Conservation (phyloP, 1,140 invertebrate genomes). For the Bathynomus jamesi region DNA sequence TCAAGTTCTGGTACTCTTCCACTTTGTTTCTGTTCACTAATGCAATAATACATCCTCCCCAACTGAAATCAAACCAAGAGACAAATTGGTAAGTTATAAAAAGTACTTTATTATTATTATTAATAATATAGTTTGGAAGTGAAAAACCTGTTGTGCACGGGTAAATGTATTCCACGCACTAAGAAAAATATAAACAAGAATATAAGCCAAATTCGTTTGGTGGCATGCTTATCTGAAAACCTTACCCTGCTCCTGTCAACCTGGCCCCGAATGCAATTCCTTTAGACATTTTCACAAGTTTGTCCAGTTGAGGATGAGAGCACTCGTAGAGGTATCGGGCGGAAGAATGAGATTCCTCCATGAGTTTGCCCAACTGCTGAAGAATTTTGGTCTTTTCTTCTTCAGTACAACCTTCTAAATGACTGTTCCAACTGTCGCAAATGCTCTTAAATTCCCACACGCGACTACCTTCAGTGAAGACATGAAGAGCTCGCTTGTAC, state of each 20-base stretch:
- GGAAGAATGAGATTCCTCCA: constrained; percentile 82
- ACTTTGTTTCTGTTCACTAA: constrained; percentile 61
- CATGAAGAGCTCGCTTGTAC: constrained; percentile 75
- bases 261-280: constrained; percentile 70
- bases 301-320: constrained; percentile 81
- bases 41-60: constrained; percentile 93
- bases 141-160: too few species aligned
- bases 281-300: constrained; percentile 67
- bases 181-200: not conserved
- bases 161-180: not conserved
- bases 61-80: constrained; percentile 50
- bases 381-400: constrained; percentile 46
- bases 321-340: constrained; percentile 84
- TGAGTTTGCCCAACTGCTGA: constrained; percentile 64
- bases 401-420: constrained; percentile 21
- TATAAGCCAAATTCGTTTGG: not conserved
- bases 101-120: not conserved
- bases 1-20: constrained; percentile 57
- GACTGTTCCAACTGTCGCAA: constrained; percentile 48
- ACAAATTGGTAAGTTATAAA: not conserved
- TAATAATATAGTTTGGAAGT: not conserved
- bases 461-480: constrained; percentile 62
- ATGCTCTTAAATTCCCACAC: constrained; percentile 64
- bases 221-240: not conserved
- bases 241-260: constrained; percentile 83